phyloP scores from a whole-genome alignment of 2,113 vertebrate species.

The Saguinus midas region DNA sequence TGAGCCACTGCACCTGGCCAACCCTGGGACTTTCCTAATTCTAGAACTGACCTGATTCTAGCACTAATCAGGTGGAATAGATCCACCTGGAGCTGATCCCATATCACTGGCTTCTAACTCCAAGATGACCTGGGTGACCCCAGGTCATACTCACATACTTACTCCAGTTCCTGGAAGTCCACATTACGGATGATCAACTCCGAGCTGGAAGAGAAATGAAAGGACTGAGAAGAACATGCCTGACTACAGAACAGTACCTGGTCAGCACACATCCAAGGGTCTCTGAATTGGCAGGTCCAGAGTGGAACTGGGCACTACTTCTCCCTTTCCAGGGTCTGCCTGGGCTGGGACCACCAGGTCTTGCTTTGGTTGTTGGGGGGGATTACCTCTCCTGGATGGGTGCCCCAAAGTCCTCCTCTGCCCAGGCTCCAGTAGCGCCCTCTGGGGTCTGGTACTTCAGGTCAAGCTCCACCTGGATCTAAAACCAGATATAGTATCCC shows the following conservation, averaged over 20 bases:
- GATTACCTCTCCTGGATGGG: slow-evolving; percentile 81
- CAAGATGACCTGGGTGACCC: not conserved
- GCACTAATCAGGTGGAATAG: not conserved
- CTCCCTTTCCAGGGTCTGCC: not conserved
- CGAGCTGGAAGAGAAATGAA: slow-evolving; percentile 78
- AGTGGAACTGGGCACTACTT: not conserved
- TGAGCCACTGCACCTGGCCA: no score
- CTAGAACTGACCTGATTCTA: not conserved
- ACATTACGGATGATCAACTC: slow-evolving; percentile 88
- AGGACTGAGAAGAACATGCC: not conserved
- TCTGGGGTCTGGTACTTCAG: slow-evolving; percentile 91
- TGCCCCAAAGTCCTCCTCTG: slow-evolving; percentile 87
- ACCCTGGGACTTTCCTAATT: not conserved
- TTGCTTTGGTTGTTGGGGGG: not conserved
- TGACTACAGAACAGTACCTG: not conserved
- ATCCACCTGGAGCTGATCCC: not conserved
- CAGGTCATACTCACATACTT: slow-evolving; percentile 71
- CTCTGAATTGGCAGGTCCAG: not conserved
- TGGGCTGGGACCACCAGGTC: not conserved
- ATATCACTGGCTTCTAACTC: not conserved
- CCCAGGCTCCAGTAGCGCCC: slow-evolving; percentile 89
- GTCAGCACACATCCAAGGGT: not conserved
- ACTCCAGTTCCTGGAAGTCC: slow-evolving; percentile 88
- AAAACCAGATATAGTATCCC: slow-evolving; percentile 18
- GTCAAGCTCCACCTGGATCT: slow-evolving; percentile 95